Base-by-base conservation (phyloP, 2,797 vertebrate genomes). In the Nasua narica region DNA sequence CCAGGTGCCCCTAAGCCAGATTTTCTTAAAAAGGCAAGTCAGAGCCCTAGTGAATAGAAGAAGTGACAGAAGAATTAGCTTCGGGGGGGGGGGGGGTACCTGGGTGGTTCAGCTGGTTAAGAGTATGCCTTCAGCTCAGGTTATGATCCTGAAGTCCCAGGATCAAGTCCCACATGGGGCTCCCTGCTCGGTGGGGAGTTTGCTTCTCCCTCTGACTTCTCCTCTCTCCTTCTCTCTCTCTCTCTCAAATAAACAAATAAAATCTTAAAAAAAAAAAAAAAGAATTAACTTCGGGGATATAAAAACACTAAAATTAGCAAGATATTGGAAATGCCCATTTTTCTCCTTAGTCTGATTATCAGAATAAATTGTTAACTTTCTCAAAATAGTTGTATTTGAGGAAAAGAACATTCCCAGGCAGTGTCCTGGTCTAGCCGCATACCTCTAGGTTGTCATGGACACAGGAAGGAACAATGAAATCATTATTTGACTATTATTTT, bases 401-500 rank as follows among this genome's bases (percentile, higher is more conserved):
- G 79, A 50, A 90, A 90, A 94, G 77, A 95, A 87, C 54, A 79
- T 46, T 93, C 65, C 35, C 29, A 88, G 91, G 84, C 91, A 97
- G 40, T 50, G 67, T 91, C 65, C 50, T 58, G 46, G 52, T 58
- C 87, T 69, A 83, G 87, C 72, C 88, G 86, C 81, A 85, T 48
- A 88, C 54, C 76, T 97, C 54, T 79, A 48, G 0, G 93, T 96
- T 90, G 96, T 92, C 97, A 97, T 88, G 93, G 95, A 96, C 50
- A 97, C 91, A 87, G 90, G 10, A 72, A 92, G 67, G 95, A 97
- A 98, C 93, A 97, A 95, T 96, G 96, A 98, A 97, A 94, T 97
- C 97, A 96, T 97, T 97, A 97, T 97, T 94, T 91, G 88, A 94
- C 87, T 95, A 91, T 96, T 96, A 91, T 96, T 97, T 97, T 96